Base-by-base conservation (phyloP, 53 echinoderm and acorn worm species). In the Hippasteria phrygiana region DNA sequence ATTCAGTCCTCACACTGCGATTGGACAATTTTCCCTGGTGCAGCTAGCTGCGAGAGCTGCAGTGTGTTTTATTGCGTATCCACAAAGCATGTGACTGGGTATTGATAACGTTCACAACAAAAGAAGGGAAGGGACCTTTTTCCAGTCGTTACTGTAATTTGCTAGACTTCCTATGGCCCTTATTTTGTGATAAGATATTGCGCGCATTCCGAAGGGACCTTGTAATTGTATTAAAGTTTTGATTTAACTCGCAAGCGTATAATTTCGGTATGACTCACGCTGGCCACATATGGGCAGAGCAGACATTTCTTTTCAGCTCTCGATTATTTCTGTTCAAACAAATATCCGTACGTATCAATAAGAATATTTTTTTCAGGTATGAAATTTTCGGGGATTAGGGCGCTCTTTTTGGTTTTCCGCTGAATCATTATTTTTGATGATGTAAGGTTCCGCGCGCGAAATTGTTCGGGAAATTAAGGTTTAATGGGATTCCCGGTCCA, bases 351-450 rank as follows among this genome's bases (percentile, higher is more conserved):
- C 24, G 47, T 69, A 71, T 85, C 71, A 85, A 51, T 50, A 70
- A 85, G 85, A 85, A 85, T 71, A 70, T 50, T 34, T 69, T 47
- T 51, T 46, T 71, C 37, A 69, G 85, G 51, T 85, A 34, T 51
- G 64, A 85, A 48, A 71, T 71, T 28, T 75, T 45, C 32, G 17
- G 36, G 38, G 39, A 56, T 71, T 37, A n/a, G 36, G 51, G 32
- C 8, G 50, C 43, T 29, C 51, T 75, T 20, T 8, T 75, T 75
- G 43, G 46, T 47, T 43, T 83, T 83, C 66, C 83, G 83, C 83
- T 85, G 85, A 85, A 85, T 85, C 85, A 85, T 85, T 85, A 85
- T 47, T 71, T 85, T 71, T 85, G 48, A 85, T 85, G 85, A 85
- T 69, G 69, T 9, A 41, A 71, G 71, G 69, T 85, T 85, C 85